Conservation (phyloP, 2,888 invertebrate species). For the Melanostoma mellinum region DNA sequence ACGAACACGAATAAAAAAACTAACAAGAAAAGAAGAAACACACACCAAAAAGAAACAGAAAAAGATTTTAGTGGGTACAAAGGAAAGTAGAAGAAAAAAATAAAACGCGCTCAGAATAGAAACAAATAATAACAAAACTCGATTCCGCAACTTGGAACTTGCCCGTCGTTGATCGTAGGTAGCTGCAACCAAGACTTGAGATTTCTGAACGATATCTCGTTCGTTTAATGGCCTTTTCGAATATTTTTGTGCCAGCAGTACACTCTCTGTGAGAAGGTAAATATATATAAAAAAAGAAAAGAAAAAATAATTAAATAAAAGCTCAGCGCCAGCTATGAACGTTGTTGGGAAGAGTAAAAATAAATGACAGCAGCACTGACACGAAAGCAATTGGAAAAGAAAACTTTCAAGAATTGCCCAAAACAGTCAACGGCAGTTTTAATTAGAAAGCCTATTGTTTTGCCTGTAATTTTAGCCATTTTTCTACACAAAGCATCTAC, state of each 20-base stretch:
- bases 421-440: constrained; percentile 59
- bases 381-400: constrained; percentile 54
- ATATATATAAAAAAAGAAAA: constrained; percentile 35
- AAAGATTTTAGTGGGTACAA: constrained; percentile 45
- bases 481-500: constrained; percentile 35
- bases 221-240: constrained; percentile 24
- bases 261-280: constrained; percentile 25
- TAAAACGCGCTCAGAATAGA: constrained; percentile 66
- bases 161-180: constrained; percentile 7
- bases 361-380: constrained; percentile 29
- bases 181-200: constrained; percentile 22
- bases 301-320: constrained; percentile 60
- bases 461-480: constrained; percentile 52
- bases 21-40: constrained; percentile 28
- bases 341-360: constrained; percentile 29
- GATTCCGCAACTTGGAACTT: constrained; percentile 62
- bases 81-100: constrained; percentile 31
- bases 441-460: constrained; percentile 54
- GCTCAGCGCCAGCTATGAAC: not conserved
- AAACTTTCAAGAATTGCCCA: constrained; percentile 47
- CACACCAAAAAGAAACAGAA: constrained; percentile 32
- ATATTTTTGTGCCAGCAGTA: constrained; percentile 46
- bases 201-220: constrained; percentile 45
- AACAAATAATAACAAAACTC: constrained; percentile 70
- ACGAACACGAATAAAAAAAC: constrained; percentile 17